Evolutionary conservation across 1,140 invertebrate species (phyloP).

Genomic region (Trinorchestia longiramus): DNA sequence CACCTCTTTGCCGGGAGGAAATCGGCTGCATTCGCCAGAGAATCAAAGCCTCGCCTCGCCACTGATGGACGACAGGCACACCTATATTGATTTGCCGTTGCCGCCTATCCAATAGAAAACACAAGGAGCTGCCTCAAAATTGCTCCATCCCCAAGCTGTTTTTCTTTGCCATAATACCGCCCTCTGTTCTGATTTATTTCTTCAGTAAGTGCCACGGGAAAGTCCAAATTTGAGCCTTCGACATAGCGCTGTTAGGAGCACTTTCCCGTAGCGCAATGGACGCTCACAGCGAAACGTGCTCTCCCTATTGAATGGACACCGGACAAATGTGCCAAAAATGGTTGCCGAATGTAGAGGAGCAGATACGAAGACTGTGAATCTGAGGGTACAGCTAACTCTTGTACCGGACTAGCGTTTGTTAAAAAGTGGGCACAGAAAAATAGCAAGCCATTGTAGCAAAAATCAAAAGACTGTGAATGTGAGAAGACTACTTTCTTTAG

Average conservation of each 20-base stretch:
- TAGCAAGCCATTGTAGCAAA: background rate
- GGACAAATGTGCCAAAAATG: conserved; percentile 50
- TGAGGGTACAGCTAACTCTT: background rate
- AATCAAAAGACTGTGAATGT: background rate
- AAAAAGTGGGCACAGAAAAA: background rate
- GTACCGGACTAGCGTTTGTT: background rate
- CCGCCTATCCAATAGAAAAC: conserved; percentile 55
- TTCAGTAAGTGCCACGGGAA: conserved; percentile 21
- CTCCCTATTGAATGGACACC: conserved; percentile 44
- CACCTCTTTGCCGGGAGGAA: conserved; percentile 39
- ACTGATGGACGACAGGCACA: conserved; percentile 34
- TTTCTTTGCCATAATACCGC: conserved; percentile 55
- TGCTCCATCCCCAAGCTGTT: conserved; percentile 53
- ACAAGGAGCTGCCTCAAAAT: conserved; percentile 55
- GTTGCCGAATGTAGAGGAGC: conserved; percentile 24
- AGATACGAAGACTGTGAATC: background rate
- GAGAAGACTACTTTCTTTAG: background rate
- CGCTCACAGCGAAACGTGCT: background rate
- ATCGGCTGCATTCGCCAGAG: background rate
- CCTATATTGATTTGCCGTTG: conserved; percentile 55
- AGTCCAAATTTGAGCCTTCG: background rate
- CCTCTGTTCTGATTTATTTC: conserved; percentile 49
- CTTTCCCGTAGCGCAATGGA: background rate
- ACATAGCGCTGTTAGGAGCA: background rate
- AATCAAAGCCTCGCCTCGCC: conserved; percentile 17